Evolutionary conservation across 92 coral and sea anemone species (phyloP).

Genomic region (Palythoa caribaeorum): DNA sequence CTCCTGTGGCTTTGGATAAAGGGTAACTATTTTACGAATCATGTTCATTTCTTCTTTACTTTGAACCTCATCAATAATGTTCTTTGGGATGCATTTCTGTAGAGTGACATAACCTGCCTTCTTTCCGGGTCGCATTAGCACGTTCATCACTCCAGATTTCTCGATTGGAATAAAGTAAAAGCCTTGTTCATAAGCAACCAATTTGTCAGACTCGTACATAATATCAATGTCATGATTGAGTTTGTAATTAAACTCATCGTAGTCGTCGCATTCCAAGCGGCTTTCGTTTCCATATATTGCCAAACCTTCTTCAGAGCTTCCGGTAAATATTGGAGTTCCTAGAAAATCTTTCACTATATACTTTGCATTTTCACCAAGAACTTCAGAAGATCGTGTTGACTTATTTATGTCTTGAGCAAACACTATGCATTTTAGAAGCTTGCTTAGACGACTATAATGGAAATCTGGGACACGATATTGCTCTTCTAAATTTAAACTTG

Average conservation of each 20-base stretch:
- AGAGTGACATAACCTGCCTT: constrained; percentile 15
- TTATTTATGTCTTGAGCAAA: constrained; percentile 7
- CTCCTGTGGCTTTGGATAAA: background rate
- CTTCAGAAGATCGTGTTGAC: constrained; percentile 6
- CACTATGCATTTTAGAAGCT: background rate
- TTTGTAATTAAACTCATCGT: background rate
- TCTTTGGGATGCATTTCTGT: background rate
- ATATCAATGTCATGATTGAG: background rate
- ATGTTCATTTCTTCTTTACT: background rate
- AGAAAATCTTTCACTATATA: background rate
- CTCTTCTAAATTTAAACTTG: background rate
- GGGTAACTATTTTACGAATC: background rate
- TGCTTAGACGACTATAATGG: background rate
- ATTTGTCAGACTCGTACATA: background rate
- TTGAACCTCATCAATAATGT: background rate
- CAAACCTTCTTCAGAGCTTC: background rate
- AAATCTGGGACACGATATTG: background rate
- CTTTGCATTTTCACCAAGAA: constrained; percentile 9
- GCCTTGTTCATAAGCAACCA: constrained; percentile 2
- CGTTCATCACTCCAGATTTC: constrained; percentile 19
- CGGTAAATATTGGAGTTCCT: constrained; percentile 22
- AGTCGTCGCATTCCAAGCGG: background rate
- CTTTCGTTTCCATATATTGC: constrained; percentile 10
- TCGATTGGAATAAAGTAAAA: background rate
- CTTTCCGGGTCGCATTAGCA: constrained; percentile 24